Conservation (phyloP, 2,113 vertebrate genomes). For the Gnathonemus echidnorhynchus region DNA sequence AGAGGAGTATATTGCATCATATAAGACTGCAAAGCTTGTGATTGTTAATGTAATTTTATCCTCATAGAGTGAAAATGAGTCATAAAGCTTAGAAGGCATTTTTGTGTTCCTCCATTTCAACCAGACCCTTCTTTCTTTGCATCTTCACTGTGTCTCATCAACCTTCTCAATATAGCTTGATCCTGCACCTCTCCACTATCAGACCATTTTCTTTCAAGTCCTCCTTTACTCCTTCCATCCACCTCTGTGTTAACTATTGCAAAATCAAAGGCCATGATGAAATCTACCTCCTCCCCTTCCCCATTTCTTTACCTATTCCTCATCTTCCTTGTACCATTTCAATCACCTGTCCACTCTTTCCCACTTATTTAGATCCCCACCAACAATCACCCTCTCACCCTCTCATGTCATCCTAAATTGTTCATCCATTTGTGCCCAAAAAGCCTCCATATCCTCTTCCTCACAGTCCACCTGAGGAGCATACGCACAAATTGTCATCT, state of each 20-base stretch:
- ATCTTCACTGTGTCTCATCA: not conserved
- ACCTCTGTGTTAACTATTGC: not conserved
- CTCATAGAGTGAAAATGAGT: not conserved
- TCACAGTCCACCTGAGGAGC: not conserved
- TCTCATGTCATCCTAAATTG: not conserved
- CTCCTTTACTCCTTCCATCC: not conserved
- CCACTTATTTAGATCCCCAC: not conserved
- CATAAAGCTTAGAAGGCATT: not conserved
- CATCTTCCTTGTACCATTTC: slow-evolving; percentile 18
- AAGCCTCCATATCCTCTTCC: not conserved
- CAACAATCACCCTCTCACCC: not conserved
- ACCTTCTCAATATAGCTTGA: not conserved
- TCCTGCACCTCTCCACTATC: not conserved
- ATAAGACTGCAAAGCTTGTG: not conserved
- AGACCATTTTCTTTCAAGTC: not conserved
- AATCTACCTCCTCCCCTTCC: not conserved
- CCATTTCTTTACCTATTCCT: slow-evolving; percentile 22
- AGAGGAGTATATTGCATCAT: not conserved
- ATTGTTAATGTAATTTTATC: not conserved
- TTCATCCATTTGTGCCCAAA: not conserved
- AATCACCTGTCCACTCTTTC: not conserved
- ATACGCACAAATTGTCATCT: not conserved
- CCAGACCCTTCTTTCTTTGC: not conserved
- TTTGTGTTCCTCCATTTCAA: not conserved
- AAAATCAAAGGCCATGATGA: not conserved